Evolutionary conservation across 1,140 invertebrate genomes (phyloP), one percentile per base, ranked within the genome.

Genomic region (Drosophila ficusphila): DNA sequence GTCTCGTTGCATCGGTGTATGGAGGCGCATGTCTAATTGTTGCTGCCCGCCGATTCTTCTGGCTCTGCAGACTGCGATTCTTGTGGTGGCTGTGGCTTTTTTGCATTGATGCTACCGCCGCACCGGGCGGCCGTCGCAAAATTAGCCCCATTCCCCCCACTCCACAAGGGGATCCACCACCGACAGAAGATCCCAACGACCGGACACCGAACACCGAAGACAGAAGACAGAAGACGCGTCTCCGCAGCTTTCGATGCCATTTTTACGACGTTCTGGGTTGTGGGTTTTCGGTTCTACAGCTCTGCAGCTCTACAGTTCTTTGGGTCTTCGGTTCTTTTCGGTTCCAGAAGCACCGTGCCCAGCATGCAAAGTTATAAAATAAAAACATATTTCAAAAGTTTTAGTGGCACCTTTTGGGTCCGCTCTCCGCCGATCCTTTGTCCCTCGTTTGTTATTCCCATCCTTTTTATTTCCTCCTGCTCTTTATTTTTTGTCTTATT

Each of bases 321-420:
- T 16, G 27, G 41, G 25, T 57, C 38, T 9, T 41, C 11, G 34
- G 27, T 29, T 38, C 39, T 38, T 83, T 82, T 58, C 70, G 79
- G 71, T 76, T 76, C 81, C 81, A 85, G 81, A 85, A 85, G 81
- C 81, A 79, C 72, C 81, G 81, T 86, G 82, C 81, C 75, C 81
- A 85, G 81, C 81, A 85, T 85, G 81, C 81, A 79, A 76, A 85
- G 76, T 86, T 86, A 85, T 85, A 85, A 85, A 86, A 85, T 86
- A 85, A 85, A 86, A 85, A 85, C 81, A 89, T 89, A 81, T 89
- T 89, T 89, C 86, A 89, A 89, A 89, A 85, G 72, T 86, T 89
- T 89, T 89, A 89, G 85, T 89, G 85, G 85, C 79, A 89, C 76
- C 85, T 89, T 79, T 76, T 70, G 52, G 51, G 19, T n/a, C 38